Evolutionary conservation across 2,113 vertebrate species (phyloP), one percentile per base, ranked within the genome.

Genomic region (Hirundichthys speculiger): DNA sequence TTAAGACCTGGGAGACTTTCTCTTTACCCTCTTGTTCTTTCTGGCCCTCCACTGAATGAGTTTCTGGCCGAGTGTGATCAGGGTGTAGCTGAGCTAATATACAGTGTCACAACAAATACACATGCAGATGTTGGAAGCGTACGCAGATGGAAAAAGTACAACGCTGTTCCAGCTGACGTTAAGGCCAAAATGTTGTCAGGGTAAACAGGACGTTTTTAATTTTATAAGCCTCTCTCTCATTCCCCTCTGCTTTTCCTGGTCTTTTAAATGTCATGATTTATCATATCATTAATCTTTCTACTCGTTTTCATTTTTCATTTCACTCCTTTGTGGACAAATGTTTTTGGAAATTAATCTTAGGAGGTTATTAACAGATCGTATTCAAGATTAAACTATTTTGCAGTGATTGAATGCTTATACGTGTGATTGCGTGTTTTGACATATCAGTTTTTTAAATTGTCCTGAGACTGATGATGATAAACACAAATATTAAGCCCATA

Each of bases 331-430:
- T 47, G 61, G 61, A 13, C 71, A 71, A 79, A 66, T 66, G 60
- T 8, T 42, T 20, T 45, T 18, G 48, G 16, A 46, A 64, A 66
- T 67, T 74, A 71, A 77, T 51, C 49, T 74, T 79, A 86, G 80
- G 79, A 14, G 55, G 65, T 82, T 83, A 87, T 86, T 69, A 81
- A 64, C 76, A 70, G 73, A 83, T 84, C 90, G 79, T 79, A 79
- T 73, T 80, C 69, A 75, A 83, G 77, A 84, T 85, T 80, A 74
- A 64, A 70, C 76, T 74, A 73, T 74, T 76, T 74, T 81, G 72
- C 79, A 83, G 63, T 78, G 11, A 6, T 34, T 34, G 3, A 3
- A 34, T 6, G 30, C 8, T 9, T 47, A 20, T 21, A 18, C 11
- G 11, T 47, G 19, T 21, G 19, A 18, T 8, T 46, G 11, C 15